Evolutionary conservation across 2,113 vertebrate species (phyloP).

Genomic region (Chamaea fasciata): DNA sequence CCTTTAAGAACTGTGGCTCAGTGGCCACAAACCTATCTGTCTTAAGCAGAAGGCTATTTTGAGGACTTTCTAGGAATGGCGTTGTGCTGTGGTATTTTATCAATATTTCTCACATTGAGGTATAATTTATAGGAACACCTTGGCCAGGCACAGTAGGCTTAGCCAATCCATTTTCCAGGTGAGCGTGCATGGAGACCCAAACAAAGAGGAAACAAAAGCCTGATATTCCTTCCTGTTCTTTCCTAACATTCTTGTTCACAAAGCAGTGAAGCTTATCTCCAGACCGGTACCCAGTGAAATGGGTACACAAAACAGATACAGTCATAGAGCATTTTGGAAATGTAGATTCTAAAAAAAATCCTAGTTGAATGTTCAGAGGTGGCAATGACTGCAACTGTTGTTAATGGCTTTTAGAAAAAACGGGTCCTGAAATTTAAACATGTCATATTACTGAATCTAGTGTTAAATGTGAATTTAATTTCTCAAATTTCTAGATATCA

Average conservation of each 20-base stretch:
- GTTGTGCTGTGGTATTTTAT: background rate
- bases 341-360: background rate
- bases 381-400: background rate
- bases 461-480: background rate
- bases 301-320: background rate
- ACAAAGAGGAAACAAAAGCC: background rate
- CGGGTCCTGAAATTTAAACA: background rate
- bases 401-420: background rate
- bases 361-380: background rate
- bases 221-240: background rate
- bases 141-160: background rate
- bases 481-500: background rate
- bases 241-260: background rate
- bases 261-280: background rate
- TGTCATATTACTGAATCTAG: background rate
- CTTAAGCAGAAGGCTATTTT: background rate
- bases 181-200: background rate
- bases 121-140: background rate
- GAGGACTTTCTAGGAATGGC: background rate
- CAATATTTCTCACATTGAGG: background rate
- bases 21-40: background rate
- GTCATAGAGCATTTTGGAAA: background rate
- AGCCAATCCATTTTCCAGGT: background rate
- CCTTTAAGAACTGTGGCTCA: background rate
- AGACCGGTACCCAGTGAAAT: background rate